phyloP scores from a whole-genome alignment of 2,888 invertebrate genomes.

The Adineta ricciae region DNA sequence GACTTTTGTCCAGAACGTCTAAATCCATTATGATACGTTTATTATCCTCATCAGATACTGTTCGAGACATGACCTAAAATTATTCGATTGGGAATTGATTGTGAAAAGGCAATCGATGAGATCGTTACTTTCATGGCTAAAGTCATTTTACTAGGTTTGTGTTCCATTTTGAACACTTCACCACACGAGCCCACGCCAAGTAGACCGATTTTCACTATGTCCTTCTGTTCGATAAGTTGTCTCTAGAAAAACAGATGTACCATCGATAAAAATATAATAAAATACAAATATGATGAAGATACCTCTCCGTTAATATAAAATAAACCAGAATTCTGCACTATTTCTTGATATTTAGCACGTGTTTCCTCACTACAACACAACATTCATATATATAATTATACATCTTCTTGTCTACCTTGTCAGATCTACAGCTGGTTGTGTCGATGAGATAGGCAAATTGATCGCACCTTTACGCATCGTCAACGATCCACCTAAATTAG shows the following conservation, averaged over 20 bases:
- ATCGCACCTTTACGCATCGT: neutral
- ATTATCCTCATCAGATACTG: slow-evolving; percentile 88
- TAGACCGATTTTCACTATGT: slow-evolving; percentile 40
- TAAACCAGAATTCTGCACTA: neutral
- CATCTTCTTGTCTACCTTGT: neutral
- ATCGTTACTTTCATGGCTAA: slow-evolving; percentile 75
- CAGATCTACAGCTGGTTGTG: neutral
- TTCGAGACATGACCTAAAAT: slow-evolving; percentile 69
- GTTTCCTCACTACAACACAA: neutral
- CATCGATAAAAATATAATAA: too few species aligned
- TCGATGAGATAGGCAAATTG: neutral
- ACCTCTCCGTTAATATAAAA: neutral
- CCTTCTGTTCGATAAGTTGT: neutral
- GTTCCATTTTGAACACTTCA: slow-evolving; percentile 89
- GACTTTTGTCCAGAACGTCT: slow-evolving; percentile 91
- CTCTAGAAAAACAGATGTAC: neutral
- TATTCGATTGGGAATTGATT: too few species aligned
- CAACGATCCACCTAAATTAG: neutral
- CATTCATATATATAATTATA: too few species aligned
- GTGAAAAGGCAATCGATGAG: too few species aligned
- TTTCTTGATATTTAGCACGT: slow-evolving; percentile 3
- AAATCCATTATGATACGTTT: slow-evolving; percentile 97
- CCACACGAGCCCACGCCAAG: slow-evolving; percentile 74
- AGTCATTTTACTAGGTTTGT: slow-evolving; percentile 69
- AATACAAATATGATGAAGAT: too few species aligned